These are phyloP conservation scores for Monochamus alternatus DNA, from an alignment of 2,888 invertebrate genomes.

Conservation along the genomic window DNA sequence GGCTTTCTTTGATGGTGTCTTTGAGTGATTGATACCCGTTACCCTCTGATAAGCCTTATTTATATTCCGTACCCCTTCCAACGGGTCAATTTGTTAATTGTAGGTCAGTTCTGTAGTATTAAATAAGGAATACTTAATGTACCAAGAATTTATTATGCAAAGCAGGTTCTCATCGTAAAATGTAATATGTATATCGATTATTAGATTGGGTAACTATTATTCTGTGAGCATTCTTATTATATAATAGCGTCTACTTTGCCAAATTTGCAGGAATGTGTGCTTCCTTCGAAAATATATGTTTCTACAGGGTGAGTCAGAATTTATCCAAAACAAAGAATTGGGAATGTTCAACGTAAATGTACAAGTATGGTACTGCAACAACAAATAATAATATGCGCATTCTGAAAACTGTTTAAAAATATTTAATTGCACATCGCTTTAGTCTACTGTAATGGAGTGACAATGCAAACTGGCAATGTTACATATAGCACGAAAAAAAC, in stretches of 20 bases:
- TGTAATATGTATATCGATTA: background rate
- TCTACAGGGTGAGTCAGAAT: too few species aligned
- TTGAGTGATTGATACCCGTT: slow-evolving; percentile 2
- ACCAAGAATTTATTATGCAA: slow-evolving; percentile 23
- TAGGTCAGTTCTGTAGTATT: slow-evolving; percentile 24
- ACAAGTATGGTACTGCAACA: too few species aligned
- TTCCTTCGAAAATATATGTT: background rate
- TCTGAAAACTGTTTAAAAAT: too few species aligned
- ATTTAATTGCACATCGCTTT: too few species aligned
- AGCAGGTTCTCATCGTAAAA: background rate
- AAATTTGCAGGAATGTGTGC: background rate
- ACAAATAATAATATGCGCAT: too few species aligned
- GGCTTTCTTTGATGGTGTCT: slow-evolving; percentile 2
- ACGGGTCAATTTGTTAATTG: background rate
- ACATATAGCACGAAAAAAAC: too few species aligned
- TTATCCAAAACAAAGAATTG: too few species aligned
- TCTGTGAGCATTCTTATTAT: background rate
- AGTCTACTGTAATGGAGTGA: too few species aligned
- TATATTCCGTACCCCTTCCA: slow-evolving; percentile 27
- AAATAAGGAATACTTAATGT: slow-evolving; percentile 7
- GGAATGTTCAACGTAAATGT: too few species aligned
- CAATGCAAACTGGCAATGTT: too few species aligned
- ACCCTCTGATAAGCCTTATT: slow-evolving; percentile 20
- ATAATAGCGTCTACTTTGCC: background rate
- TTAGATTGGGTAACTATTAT: background rate